Conservation (phyloP, 2,888 invertebrate species). For the Nycteola revayana region DNA sequence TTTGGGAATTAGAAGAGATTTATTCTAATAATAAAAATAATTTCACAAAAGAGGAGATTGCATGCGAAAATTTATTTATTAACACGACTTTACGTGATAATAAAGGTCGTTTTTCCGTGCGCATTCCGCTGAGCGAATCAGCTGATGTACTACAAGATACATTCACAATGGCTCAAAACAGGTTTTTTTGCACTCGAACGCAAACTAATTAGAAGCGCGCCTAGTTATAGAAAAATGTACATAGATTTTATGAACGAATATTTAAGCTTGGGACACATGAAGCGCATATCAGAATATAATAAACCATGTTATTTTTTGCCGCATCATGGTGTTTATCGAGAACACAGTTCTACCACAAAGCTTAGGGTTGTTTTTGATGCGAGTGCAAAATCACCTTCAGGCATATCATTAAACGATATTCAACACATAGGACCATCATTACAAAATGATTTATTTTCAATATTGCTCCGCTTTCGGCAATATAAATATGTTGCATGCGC, state of each 20-base stretch:
- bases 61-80: no score
- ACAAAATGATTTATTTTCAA: constrained; percentile 3
- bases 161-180: no score
- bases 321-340: background rate
- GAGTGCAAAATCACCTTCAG: background rate
- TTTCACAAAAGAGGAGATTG: no score
- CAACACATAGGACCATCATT: background rate
- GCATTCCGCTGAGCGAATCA: no score
- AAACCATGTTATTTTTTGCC: background rate
- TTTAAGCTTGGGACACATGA: background rate
- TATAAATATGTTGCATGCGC: constrained; percentile 3
- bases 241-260: background rate
- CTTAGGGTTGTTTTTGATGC: background rate
- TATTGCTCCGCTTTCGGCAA: constrained; percentile 1
- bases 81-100: no score
- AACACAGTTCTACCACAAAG: constrained; percentile 5
- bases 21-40: no score
- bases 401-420: constrained; percentile 2
- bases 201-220: no score
- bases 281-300: background rate
- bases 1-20: no score
- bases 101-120: no score
- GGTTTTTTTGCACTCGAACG: no score
- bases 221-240: constrained; percentile 13
- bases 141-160: no score